Conservation (phyloP, 1,140 invertebrate species). For the Tetramorium simillimum region DNA sequence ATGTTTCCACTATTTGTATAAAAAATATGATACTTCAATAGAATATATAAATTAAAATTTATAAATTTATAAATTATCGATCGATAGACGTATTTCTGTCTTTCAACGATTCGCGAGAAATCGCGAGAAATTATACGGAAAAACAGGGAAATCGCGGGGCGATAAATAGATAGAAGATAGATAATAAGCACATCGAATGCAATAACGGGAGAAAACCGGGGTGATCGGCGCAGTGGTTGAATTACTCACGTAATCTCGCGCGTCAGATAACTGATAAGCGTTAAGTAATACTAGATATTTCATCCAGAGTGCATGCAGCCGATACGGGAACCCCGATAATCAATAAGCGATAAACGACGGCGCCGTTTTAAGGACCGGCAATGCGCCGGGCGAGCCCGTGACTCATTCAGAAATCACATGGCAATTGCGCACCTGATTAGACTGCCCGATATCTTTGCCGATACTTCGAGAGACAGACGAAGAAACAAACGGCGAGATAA, state of each 20-base stretch:
- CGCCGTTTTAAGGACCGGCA: conserved; percentile 34
- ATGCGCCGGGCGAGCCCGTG: not conserved
- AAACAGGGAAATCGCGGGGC: not conserved
- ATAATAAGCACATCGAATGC: not conserved
- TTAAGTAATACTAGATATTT: conserved; percentile 46
- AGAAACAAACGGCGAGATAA: not conserved
- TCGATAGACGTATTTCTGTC: not conserved
- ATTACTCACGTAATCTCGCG: conserved; percentile 2
- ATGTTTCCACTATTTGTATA: not conserved
- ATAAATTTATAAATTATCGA: not conserved
- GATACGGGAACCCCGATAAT: conserved; percentile 23
- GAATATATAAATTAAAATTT: not conserved
- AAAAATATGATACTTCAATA: not conserved
- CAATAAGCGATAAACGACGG: conserved; percentile 37
- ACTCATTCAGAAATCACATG: conserved; percentile 40
- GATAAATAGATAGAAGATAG: not conserved
- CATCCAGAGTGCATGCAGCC: not conserved
- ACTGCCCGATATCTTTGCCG: not conserved
- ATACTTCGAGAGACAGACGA: not conserved
- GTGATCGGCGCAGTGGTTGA: not conserved
- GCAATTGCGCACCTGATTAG: conserved; percentile 34
- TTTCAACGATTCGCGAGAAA: not conserved
- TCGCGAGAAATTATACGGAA: not conserved
- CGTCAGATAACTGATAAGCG: not conserved
- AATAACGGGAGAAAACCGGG: not conserved